These are phyloP conservation scores for Neoniphon sammara DNA, from an alignment of 2,797 vertebrate species.

Conservation along the genomic window DNA sequence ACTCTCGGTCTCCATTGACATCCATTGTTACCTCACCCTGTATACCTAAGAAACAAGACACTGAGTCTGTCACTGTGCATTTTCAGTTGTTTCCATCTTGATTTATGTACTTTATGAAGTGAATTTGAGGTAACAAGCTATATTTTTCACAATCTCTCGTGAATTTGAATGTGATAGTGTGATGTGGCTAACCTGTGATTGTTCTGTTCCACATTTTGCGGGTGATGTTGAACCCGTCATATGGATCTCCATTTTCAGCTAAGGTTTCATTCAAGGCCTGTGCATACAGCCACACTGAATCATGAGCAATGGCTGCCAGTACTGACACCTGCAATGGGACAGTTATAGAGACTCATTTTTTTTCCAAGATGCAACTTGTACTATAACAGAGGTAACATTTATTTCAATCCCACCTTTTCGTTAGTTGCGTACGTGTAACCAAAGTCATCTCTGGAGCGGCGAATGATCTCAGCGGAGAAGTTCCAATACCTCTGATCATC, in stretches of 20 bases:
- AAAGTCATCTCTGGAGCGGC: slow-evolving; percentile 51
- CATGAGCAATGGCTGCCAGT: slow-evolving; percentile 61
- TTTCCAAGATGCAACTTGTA: background rate
- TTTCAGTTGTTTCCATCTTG: no score
- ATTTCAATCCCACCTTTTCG: slow-evolving; percentile 47
- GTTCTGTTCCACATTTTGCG: slow-evolving; percentile 64
- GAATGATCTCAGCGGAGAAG: slow-evolving; percentile 57
- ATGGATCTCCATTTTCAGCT: slow-evolving; percentile 53
- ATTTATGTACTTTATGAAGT: background rate
- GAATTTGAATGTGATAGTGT: no score
- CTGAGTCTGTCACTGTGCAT: no score
- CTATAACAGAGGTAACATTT: background rate
- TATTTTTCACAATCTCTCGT: background rate
- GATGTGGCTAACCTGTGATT: slow-evolving; percentile 39
- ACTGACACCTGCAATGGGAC: slow-evolving; percentile 53
- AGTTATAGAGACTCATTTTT: background rate
- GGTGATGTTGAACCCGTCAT: slow-evolving; percentile 52
- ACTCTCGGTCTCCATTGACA: slow-evolving; percentile 59
- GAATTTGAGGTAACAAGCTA: background rate
- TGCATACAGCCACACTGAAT: slow-evolving; percentile 65
- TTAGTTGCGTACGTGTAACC: slow-evolving; percentile 49
- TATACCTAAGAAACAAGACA: slow-evolving; percentile 39
- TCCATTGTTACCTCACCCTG: slow-evolving; percentile 70
- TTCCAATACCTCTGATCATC: slow-evolving; percentile 50
- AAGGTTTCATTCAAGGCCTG: slow-evolving; percentile 59